These are phyloP conservation scores for Koerneria pararmatus DNA, from an alignment of 2,888 invertebrate genomes.

Conservation along the genomic window DNA sequence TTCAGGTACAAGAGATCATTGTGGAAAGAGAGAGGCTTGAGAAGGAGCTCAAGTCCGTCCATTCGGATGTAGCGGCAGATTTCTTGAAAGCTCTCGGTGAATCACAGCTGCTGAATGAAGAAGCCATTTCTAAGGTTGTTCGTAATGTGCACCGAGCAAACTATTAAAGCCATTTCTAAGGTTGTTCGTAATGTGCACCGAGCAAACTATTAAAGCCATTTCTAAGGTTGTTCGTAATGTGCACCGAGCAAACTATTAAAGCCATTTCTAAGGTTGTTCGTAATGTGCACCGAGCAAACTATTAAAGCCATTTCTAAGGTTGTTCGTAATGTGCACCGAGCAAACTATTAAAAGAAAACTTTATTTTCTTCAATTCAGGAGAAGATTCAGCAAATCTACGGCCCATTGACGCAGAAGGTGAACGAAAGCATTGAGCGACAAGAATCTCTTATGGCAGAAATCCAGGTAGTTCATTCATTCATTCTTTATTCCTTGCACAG, in stretches of 20 bases:
- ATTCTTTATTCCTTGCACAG: no score
- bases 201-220: slow-evolving; percentile 51
- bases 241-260: slow-evolving; percentile 67
- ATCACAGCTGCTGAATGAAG: slow-evolving; percentile 41
- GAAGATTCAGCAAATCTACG: slow-evolving; percentile 73
- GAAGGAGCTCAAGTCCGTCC: slow-evolving; percentile 59
- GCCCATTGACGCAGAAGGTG: slow-evolving; percentile 76
- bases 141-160: not conserved
- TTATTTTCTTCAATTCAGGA: slow-evolving; percentile 71
- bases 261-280: slow-evolving; percentile 35
- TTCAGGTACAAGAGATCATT: slow-evolving; percentile 62
- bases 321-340: slow-evolving; percentile 69
- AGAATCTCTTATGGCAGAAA: slow-evolving; percentile 69
- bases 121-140: slow-evolving; percentile 37
- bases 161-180: not conserved
- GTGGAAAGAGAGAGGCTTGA: slow-evolving; percentile 85
- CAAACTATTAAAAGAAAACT: slow-evolving; percentile 61
- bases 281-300: not conserved
- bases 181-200: slow-evolving; percentile 68
- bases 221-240: slow-evolving; percentile 59
- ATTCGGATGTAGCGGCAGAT: slow-evolving; percentile 65
- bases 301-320: not conserved
- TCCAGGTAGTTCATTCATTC: slow-evolving; percentile 61
- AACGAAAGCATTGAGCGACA: slow-evolving; percentile 74
- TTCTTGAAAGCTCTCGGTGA: slow-evolving; percentile 73